phyloP scores from a whole-genome alignment of 2,113 vertebrate genomes.

The Panthera leo region DNA sequence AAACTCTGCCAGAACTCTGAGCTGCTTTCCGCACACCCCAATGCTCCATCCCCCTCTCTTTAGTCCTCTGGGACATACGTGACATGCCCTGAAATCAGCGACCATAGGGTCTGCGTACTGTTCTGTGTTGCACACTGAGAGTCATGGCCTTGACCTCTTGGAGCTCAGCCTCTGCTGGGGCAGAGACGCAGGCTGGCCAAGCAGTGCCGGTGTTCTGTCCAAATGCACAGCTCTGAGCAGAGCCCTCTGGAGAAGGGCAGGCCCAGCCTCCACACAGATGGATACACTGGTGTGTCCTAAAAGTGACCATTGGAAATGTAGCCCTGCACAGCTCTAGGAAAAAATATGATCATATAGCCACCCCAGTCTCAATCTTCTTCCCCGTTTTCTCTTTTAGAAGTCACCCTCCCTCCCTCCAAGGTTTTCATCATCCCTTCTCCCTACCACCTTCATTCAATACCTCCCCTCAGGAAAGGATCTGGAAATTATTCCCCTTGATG shows the following conservation, averaged over 20 bases:
- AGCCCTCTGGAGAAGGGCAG: neutral
- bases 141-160: fast-evolving
- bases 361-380: neutral
- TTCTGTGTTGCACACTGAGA: neutral
- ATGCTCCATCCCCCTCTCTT: neutral
- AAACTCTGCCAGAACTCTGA: neutral
- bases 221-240: neutral
- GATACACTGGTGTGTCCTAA: neutral
- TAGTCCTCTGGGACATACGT: neutral
- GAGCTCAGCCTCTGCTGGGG: neutral
- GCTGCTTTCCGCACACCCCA: neutral
- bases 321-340: neutral
- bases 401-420: neutral
- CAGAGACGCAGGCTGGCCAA: neutral
- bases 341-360: neutral
- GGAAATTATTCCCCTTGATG: neutral
- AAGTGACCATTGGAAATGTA: neutral
- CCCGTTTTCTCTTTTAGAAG: neutral
- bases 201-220: neutral
- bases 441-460: neutral
- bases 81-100: neutral
- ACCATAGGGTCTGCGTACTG: fast-evolving
- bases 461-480: neutral
- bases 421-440: neutral
- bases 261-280: neutral